Percentiles rank a stretch among this genome's conserved stretches.
phyloP scores from a whole-genome alignment of 2,888 invertebrate species.

The Ametastegia equiseti region DNA sequence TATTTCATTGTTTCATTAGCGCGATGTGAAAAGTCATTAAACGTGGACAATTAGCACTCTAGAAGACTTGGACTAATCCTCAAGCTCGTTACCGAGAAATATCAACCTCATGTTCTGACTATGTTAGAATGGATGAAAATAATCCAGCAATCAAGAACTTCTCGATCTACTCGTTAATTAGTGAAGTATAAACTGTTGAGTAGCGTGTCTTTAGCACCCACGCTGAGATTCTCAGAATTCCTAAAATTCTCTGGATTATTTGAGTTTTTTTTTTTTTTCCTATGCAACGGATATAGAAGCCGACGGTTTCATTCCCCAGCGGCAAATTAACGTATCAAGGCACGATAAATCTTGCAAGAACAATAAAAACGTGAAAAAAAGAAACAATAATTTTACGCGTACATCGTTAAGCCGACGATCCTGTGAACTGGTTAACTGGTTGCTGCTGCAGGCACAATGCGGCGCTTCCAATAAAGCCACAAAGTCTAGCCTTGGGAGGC shows the following conservation, averaged over 20 bases:
- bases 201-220: slow-evolving; percentile 1
- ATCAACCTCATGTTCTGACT: background rate
- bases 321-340: slow-evolving; percentile 20
- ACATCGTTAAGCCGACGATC: background rate
- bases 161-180: slow-evolving; percentile 33
- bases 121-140: background rate
- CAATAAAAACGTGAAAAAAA: background rate
- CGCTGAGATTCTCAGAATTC: slow-evolving; percentile 13
- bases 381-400: background rate
- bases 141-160: slow-evolving; percentile 28
- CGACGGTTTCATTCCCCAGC: background rate
- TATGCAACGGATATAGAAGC: background rate
- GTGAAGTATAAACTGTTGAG: slow-evolving; percentile 17
- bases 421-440: background rate
- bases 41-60: slow-evolving; percentile 23
- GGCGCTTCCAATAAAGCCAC: slow-evolving; percentile 59
- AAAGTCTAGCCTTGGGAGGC: slow-evolving; percentile 28
- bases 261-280: background rate
- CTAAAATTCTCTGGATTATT: background rate
- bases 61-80: background rate
- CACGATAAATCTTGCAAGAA: slow-evolving; percentile 13
- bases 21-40: background rate
- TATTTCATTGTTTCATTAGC: background rate
- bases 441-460: slow-evolving; percentile 8
- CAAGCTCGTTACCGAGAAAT: background rate